These are phyloP conservation scores for Synergus umbraculus DNA, from an alignment of 2,888 invertebrate genomes.

Conservation along the genomic window DNA sequence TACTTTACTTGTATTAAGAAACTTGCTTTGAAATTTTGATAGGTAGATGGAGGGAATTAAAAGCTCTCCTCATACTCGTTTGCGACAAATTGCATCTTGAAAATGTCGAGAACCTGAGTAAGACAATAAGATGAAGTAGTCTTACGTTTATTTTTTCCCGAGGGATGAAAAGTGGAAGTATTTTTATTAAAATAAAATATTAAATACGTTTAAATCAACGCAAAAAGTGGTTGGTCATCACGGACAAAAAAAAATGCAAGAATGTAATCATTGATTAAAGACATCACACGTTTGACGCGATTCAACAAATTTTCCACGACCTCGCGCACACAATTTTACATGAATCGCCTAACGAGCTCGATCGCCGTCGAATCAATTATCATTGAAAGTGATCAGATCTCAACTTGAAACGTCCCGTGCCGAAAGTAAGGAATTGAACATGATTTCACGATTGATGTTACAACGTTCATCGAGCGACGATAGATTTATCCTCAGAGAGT, in stretches of 20 bases:
- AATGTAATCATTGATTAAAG: neutral
- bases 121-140: neutral
- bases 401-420: neutral
- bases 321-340: neutral
- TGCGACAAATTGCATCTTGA: constrained; percentile 14
- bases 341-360: neutral
- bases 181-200: no score
- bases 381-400: neutral
- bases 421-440: constrained; percentile 1
- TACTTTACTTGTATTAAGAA: constrained; percentile 68
- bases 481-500: constrained; percentile 60
- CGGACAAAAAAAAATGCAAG: neutral
- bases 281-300: neutral
- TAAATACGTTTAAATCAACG: no score
- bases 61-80: constrained; percentile 43
- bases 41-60: constrained; percentile 53
- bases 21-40: constrained; percentile 57
- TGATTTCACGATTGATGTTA: neutral
- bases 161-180: no score
- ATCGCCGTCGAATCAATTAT: neutral
- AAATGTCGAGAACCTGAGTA: constrained; percentile 1
- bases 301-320: neutral
- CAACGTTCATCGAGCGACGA: constrained; percentile 37
- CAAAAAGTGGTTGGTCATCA: neutral
- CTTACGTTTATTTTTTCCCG: no score